Evolutionary conservation across 2,888 invertebrate genomes (phyloP), one percentile per base, ranked within the genome.

Genomic region (Amitus sp.): DNA sequence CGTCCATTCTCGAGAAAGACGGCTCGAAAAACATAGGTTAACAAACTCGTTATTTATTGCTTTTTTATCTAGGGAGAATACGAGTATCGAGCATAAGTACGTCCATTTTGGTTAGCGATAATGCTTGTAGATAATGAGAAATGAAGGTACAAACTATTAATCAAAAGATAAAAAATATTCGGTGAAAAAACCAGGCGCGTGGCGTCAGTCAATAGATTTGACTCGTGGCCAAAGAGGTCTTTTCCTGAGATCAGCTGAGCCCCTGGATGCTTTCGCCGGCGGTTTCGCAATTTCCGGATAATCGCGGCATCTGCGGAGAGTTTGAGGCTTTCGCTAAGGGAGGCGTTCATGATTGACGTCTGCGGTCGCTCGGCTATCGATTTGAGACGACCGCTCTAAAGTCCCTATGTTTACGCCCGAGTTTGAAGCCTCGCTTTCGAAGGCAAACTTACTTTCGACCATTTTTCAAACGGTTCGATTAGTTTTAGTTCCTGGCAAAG

Each of bases 231-330:
- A n/a, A n/a, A n/a, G n/a, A n/a, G n/a, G n/a, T n/a, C n/a, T n/a
- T n/a, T n/a, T n/a, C n/a, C n/a, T n/a, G n/a, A n/a, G n/a, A n/a
- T n/a, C n/a, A n/a, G n/a, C n/a, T n/a, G 23, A 7, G 7, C 4
- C 23, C 23, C 7, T 3, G 23, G 7, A 23, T 23, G 23, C 23
- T 3, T 23, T 61, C 62, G 56, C 51, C 65, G 60, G 65, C 50
- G 70, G 69, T 69, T 67, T 70, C 53, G 72, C 66, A 72, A 72
- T 72, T 70, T 70, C 70, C 72, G 69, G 28, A 56, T 34, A 68
- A 69, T 67, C 47, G 40, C 40, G 47, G 47, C 45, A 45, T 30
- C 45, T 33, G 40, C 34, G 55, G 43, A 42, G 46, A 47, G 58
- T 48, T 46, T 55, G 47, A 20, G 50, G 50, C 50, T 52, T 39